A percentile compares a stretch with the other conserved stretches of the same genome.
Conservation (phyloP, 1,140 invertebrate genomes). For the Zophobas morio region DNA sequence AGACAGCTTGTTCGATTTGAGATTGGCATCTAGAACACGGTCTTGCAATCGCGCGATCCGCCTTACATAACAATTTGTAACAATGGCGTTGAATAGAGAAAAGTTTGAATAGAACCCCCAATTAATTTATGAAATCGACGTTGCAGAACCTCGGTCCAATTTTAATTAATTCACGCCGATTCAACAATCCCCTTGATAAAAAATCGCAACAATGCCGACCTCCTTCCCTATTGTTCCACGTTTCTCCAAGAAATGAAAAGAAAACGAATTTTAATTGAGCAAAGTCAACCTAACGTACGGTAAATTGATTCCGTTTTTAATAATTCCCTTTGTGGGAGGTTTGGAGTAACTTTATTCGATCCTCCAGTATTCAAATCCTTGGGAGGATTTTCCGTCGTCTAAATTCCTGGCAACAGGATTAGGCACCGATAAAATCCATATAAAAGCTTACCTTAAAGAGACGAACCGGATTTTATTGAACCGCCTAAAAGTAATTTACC, state of each 20-base stretch:
- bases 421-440: conserved; percentile 38
- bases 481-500: conserved; percentile 37
- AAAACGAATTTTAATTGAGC: conserved; percentile 36
- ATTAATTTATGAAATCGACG: conserved; percentile 39
- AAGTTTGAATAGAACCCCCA: conserved; percentile 17
- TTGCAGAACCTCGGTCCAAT: neutral
- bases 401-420: conserved; percentile 41
- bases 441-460: conserved; percentile 38
- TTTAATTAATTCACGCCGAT: conserved; percentile 24
- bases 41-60: conserved; percentile 32
- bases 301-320: conserved; percentile 34
- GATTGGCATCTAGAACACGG: conserved; percentile 38
- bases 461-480: conserved; percentile 29
- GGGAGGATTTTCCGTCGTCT: conserved; percentile 29
- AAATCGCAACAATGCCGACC: conserved; percentile 12
- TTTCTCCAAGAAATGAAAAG: conserved; percentile 2
- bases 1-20: conserved; percentile 39
- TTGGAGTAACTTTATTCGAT: conserved; percentile 20
- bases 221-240: neutral
- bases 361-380: conserved; percentile 38
- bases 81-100: conserved; percentile 35
- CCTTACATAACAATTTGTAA: conserved; percentile 33
- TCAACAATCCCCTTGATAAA: neutral
- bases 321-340: conserved; percentile 22
- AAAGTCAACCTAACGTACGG: neutral